Base-by-base conservation (phyloP, 2,888 invertebrate genomes). In the Cheilosia grossa region DNA sequence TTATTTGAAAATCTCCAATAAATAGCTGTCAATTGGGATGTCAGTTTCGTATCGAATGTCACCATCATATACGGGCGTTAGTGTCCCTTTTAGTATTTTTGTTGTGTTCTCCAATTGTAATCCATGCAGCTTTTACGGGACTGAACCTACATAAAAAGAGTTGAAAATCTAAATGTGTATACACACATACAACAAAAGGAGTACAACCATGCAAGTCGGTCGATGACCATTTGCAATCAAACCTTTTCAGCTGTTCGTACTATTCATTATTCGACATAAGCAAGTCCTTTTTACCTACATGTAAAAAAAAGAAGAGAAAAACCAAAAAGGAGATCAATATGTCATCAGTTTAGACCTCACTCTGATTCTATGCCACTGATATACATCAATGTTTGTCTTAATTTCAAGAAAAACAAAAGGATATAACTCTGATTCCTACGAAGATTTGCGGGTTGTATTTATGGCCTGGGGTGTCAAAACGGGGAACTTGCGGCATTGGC, bases 1-100 rank as follows among this genome's bases (percentile, higher is more conserved):
- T 73, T 49, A 73, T 77, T 77, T 53, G 58, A 81, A 80, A 78
- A 78, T 86, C 54, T 74, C 69, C 81, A 86, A 86, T 83, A 80
- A 79, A 83, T 77, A 80, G 85, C 85, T 81, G 77, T 86, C 86
- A 86, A 86, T 86, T 82, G 69, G 67, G 69, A 73, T 86, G 82
- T 77, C 82, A 78, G 81, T 78, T 63, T 30, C 49, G 54, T 86
- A 86, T 86, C 86, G 78, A 77, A 86, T 86, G 58, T 86, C 86
- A 78, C 82, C 64, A 86, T 86, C 81, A 78, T 63, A 86, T 86
- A 82, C 78, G 86, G 86, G 86, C 67, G 44, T 27, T 74, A 47
- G 70, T 37, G 21, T 49, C 69, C 49, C 21, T 74, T 58, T 61
- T 51, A 24, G 21, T 37, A 49, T 54, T 54, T 59, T 63, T 70